A percentile compares a stretch with the other conserved stretches of the same genome.
phyloP scores from a whole-genome alignment of 2,888 invertebrate species.

The Synanthedon vespiformis region DNA sequence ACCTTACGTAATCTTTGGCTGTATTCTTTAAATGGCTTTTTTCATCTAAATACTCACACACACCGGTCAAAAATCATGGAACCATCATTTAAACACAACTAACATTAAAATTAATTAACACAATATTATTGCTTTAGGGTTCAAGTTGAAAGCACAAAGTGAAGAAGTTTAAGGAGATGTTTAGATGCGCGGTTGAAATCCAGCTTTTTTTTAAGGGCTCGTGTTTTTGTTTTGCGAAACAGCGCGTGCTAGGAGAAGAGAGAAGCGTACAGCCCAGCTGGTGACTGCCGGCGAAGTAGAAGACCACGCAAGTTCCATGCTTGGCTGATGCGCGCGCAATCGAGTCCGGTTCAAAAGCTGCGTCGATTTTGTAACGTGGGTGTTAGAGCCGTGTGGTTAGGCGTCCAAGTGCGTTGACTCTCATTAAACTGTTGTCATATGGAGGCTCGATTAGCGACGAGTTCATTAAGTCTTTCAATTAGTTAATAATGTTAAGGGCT shows the following conservation, averaged over 20 bases:
- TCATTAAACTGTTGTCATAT: constrained; percentile 34
- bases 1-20: constrained; percentile 53
- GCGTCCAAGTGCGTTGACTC: constrained; percentile 21
- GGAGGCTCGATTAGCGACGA: constrained; percentile 12
- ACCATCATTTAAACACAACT: constrained; percentile 35
- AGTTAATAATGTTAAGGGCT: too few species aligned
- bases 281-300: constrained; percentile 62
- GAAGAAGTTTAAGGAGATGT: constrained; percentile 18
- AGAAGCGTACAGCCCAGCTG: constrained; percentile 63
- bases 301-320: constrained; percentile 17
- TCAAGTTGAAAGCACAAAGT: constrained; percentile 29
- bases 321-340: constrained; percentile 53
- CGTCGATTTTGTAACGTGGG: constrained; percentile 60
- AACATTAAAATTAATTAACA: constrained; percentile 41
- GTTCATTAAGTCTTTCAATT: constrained; percentile 7
- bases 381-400: constrained; percentile 37
- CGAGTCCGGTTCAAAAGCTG: constrained; percentile 11
- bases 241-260: constrained; percentile 12
- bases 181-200: constrained; percentile 22
- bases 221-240: too few species aligned
- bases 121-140: constrained; percentile 52
- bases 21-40: constrained; percentile 32
- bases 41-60: constrained; percentile 50
- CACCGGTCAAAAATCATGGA: constrained; percentile 27
- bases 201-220: constrained; percentile 25